These are phyloP conservation scores for Brachionichthys hirsutus DNA, from an alignment of 2,113 vertebrate species.

Conservation along the genomic window DNA sequence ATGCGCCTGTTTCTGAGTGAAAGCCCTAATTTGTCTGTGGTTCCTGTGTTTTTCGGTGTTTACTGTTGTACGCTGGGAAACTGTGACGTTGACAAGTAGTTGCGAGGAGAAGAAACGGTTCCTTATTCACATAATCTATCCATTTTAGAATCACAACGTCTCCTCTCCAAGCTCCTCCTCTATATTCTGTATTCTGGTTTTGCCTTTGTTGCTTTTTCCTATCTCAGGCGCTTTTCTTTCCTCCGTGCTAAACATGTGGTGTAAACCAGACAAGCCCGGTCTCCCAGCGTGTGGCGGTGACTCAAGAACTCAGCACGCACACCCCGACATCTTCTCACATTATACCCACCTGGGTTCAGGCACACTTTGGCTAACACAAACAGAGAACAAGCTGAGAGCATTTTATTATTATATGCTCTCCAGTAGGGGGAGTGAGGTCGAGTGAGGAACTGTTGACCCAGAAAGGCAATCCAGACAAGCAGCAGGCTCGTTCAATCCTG, in stretches of 20 bases:
- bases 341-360: slow-evolving; percentile 50
- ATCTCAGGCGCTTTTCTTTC: slow-evolving; percentile 28
- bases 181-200: not conserved
- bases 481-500: slow-evolving; percentile 5
- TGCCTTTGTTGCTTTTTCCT: slow-evolving; percentile 5
- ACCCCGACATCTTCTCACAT: slow-evolving; percentile 13
- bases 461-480: slow-evolving; percentile 37
- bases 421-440: slow-evolving; percentile 8
- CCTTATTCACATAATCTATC: slow-evolving; percentile 10
- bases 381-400: slow-evolving; percentile 19
- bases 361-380: slow-evolving; percentile 5
- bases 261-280: slow-evolving; percentile 50
- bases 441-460: slow-evolving; percentile 31
- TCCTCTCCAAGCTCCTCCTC: not conserved
- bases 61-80: not conserved
- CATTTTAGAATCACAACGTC: slow-evolving; percentile 1
- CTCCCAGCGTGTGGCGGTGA: slow-evolving; percentile 71
- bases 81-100: slow-evolving; percentile 4
- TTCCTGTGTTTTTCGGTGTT: slow-evolving; percentile 21
- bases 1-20: not conserved
- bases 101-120: slow-evolving; percentile 7
- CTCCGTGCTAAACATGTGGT: slow-evolving; percentile 50
- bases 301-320: slow-evolving; percentile 49
- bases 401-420: slow-evolving; percentile 48
- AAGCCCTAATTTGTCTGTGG: slow-evolving; percentile 4